Evolutionary conservation across 2,113 vertebrate genomes (phyloP).

Genomic region (Globicephala melas): DNA sequence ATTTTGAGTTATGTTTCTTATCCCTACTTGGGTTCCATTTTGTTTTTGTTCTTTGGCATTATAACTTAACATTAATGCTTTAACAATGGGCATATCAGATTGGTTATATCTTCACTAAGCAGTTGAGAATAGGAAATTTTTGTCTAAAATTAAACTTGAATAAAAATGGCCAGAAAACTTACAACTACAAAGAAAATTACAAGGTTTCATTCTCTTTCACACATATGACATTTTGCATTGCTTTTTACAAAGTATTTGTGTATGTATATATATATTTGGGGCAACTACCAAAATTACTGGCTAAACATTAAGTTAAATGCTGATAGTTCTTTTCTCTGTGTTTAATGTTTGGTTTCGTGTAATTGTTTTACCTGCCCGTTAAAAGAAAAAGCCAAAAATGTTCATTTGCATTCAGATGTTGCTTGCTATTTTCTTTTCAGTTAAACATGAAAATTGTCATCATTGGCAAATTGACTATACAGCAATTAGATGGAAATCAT

Average conservation of each 20-base stretch:
- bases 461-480: conserved; percentile 31
- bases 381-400: background rate
- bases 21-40: background rate
- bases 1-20: background rate
- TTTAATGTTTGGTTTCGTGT: background rate
- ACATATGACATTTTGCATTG: background rate
- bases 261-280: background rate
- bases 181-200: background rate
- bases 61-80: background rate
- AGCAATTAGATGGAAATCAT: conserved; percentile 41
- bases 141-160: background rate
- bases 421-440: conserved; percentile 47
- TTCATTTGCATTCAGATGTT: conserved; percentile 43
- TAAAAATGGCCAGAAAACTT: background rate
- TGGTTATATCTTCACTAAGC: background rate
- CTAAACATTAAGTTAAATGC: background rate
- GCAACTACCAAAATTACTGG: background rate
- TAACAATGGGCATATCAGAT: background rate
- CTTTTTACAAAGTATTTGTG: conserved; percentile 16
- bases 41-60: background rate
- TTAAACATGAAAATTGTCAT: conserved; percentile 57
- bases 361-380: conserved; percentile 33
- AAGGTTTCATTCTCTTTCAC: background rate
- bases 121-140: background rate
- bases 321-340: background rate